Base-by-base conservation (phyloP, 2,113 vertebrate genomes). In the Semnopithecus entellus region DNA sequence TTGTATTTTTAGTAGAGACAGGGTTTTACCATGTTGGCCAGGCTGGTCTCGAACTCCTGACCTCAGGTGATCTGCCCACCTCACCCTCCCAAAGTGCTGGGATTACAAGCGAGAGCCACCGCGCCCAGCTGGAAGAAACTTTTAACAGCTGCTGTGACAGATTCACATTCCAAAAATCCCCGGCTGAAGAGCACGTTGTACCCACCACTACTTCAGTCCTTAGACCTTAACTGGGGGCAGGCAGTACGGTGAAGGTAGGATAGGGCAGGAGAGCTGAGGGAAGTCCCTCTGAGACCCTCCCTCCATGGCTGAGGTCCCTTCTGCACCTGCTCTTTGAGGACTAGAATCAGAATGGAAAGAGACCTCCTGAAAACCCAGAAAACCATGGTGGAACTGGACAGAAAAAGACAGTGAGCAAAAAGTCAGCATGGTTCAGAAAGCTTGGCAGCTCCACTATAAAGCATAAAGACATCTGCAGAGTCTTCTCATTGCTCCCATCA, bases 141-240 rank as follows among this genome's bases (percentile, higher is more conserved):
- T 18, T 68, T 68, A 68, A 68, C 32, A 68, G 48, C 75, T 66
- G 4, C 10, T 27, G 35, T 22, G 57, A 72, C 48, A 59, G 78
- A 88, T 16, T 40, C 3, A 3, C 13, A 1, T 0, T 35, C 40
- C 1, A 0, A 48, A 81, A 3, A 40, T 80, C 66, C 59, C 52
- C 10, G 4, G 84, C 52, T 20, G 55, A 38, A 32, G 72, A 50
- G 45, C 9, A 2, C 59, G 32, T 5, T 9, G 45, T 48, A 5
- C 25, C 10, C 32, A 40, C n/a, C 32, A 27, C 27, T 3, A 1
- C 20, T 30, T 32, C 22, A 20, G 6, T 30, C 70, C 45, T 10
- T 0, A 27, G 68, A 61, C 66, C n/a, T n/a, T 16, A 45, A 8
- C 4, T 10, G 43, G 48, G 32, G 1, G 8, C 8, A 10, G 1